These are phyloP conservation scores for Caenorhabditis japonica DNA, from an alignment of 2,888 invertebrate species.

Conservation along the genomic window DNA sequence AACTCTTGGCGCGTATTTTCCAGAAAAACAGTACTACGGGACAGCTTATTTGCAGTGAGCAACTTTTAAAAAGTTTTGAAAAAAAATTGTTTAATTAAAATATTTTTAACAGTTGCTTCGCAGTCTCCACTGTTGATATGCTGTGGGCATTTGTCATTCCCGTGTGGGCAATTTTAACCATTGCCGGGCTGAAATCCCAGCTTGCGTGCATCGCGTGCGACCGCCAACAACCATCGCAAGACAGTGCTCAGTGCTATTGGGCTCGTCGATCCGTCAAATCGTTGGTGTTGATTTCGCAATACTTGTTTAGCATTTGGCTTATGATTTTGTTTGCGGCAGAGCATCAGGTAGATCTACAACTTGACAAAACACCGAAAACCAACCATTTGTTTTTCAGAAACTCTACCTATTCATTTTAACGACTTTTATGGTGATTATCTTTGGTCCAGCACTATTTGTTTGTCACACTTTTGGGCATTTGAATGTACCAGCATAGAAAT, in stretches of 20 bases:
- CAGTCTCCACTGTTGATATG: constrained; percentile 55
- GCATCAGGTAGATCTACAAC: constrained; percentile 34
- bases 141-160: constrained; percentile 67
- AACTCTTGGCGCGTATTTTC: constrained; percentile 54
- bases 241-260: constrained; percentile 61
- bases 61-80: not conserved
- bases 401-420: constrained; percentile 55
- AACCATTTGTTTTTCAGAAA: constrained; percentile 26
- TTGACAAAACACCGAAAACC: not conserved
- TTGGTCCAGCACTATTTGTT: constrained; percentile 61
- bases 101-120: constrained; percentile 60
- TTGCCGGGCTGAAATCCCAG: constrained; percentile 58
- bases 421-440: constrained; percentile 37
- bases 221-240: constrained; percentile 54
- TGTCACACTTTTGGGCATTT: constrained; percentile 62
- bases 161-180: constrained; percentile 56
- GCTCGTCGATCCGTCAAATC: constrained; percentile 58
- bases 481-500: constrained; percentile 37
- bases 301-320: constrained; percentile 55
- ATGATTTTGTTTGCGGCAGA: constrained; percentile 55
- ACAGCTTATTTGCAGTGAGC: constrained; percentile 50
- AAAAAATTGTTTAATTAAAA: not conserved
- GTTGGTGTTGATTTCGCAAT: constrained; percentile 40
- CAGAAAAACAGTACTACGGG: constrained; percentile 57
- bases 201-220: constrained; percentile 64